Percentiles rank a stretch among this genome's conserved stretches.
These are phyloP conservation scores for Eumeta japonica DNA, from an alignment of 1,140 invertebrate genomes.

Conservation along the genomic window DNA sequence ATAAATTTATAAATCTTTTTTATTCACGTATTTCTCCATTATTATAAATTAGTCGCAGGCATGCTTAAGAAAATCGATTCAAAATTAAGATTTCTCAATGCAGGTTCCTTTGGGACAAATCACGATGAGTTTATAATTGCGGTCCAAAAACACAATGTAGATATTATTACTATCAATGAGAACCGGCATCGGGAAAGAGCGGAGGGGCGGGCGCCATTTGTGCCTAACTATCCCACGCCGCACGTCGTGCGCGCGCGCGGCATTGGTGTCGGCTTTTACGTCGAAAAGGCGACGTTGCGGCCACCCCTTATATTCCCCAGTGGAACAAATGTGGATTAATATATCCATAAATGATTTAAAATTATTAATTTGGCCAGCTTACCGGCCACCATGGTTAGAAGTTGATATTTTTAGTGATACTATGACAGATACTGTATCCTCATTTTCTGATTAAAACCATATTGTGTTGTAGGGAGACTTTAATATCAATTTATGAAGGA, in stretches of 20 bases:
- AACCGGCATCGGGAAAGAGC: not conserved
- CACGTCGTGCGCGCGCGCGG: constrained; percentile 3
- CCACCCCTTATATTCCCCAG: not conserved
- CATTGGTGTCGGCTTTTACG: constrained; percentile 3
- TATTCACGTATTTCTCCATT: too few relatives aligned
- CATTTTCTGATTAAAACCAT: not conserved
- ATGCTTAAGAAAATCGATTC: too few relatives aligned
- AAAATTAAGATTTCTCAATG: constrained; percentile 4
- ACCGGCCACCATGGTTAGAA: constrained; percentile 4
- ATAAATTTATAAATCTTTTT: too few relatives aligned
- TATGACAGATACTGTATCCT: not conserved
- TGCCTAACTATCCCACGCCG: constrained; percentile 1
- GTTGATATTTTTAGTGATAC: constrained; percentile 6
- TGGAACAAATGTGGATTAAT: constrained; percentile 8
- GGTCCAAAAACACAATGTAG: not conserved
- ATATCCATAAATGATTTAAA: not conserved
- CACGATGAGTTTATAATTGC: constrained; percentile 6
- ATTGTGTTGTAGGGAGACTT: constrained; percentile 7
- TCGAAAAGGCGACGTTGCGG: not conserved
- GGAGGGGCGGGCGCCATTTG: constrained; percentile 2
- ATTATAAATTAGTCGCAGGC: too few relatives aligned
- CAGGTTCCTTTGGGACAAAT: constrained; percentile 2
- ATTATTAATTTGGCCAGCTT: constrained; percentile 4
- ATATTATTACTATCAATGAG: too few relatives aligned
- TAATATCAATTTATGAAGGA: constrained; percentile 9